Percentiles rank a stretch among this genome's conserved stretches.
These are phyloP conservation scores for Xestia c-nigrum DNA, from an alignment of 2,888 invertebrate species.

Conservation along the genomic window DNA sequence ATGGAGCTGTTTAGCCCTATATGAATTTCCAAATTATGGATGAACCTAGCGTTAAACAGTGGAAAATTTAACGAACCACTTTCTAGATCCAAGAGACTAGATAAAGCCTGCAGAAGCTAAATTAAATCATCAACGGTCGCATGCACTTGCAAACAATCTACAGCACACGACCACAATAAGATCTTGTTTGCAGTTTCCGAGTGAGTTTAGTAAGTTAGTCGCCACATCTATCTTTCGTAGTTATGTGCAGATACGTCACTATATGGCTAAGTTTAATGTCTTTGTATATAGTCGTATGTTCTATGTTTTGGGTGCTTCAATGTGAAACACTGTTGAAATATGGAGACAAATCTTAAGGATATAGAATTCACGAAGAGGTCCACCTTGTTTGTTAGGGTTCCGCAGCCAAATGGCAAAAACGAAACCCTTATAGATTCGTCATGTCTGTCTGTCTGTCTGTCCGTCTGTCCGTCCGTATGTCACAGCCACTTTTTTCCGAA, in stretches of 20 bases:
- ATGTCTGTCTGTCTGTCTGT: no score
- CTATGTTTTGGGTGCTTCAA: not conserved
- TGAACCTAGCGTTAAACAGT: not conserved
- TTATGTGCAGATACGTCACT: constrained; percentile 38
- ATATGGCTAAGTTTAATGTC: constrained; percentile 32
- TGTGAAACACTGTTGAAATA: not conserved
- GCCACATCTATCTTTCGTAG: constrained; percentile 52
- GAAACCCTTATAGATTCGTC: no score
- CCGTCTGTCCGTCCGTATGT: no score
- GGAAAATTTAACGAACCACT: not conserved
- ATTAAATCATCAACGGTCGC: constrained; percentile 61
- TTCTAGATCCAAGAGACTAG: not conserved
- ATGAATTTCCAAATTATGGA: not conserved
- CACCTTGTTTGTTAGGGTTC: no score
- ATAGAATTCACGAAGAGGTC: not conserved
- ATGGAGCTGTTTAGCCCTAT: not conserved
- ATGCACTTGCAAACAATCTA: constrained; percentile 59
- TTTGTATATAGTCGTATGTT: not conserved
- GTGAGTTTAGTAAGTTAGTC: constrained; percentile 56
- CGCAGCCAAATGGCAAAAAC: no score
- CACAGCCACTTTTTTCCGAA: no score
- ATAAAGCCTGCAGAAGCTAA: constrained; percentile 35
- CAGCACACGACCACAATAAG: constrained; percentile 60
- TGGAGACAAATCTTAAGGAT: not conserved
- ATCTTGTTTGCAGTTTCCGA: constrained; percentile 62